Evolutionary conservation across 2,113 vertebrate species (phyloP), one percentile per base, ranked within the genome.

Genomic region (Strix uralensis): DNA sequence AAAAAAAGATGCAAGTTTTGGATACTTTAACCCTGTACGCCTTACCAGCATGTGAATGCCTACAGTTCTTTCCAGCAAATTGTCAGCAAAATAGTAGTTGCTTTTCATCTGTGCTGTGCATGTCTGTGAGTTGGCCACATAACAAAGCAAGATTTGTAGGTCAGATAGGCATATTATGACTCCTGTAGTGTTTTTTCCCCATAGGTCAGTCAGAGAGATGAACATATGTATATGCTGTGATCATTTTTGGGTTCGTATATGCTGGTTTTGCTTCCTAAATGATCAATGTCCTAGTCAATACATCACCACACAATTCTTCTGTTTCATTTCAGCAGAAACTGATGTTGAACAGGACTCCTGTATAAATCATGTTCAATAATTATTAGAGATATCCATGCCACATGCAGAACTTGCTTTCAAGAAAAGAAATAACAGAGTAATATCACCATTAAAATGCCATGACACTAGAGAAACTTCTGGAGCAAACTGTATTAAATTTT

Each of bases 41-140:
- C 22, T 62, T 85, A 86, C 30, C 34, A 84, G 13, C 3, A 17
- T 11, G 18, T 67, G 49, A 59, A 52, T 81, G 44, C 36, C 57
- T 73, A 11, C 30, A 57, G 81, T 82, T 92, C 51, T 85, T 85
- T 62, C 74, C 67, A 94, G 59, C 20, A 95, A 94, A 92, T 52
- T 54, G 80, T 97, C 97, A 97, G 96, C 96, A 97, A 96, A 97
- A 97, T 77, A 70, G 74, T 78, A 58, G 91, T 87, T 95, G 92
- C 77, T n/a, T 93, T 92, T 62, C 67, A 74, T 85, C 40, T 86
- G 51, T 72, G 27, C 66, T 80, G 16, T 84, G 54, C 16, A 21
- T 86, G 79, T 93, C 47, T 0, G 0, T 54, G 54, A 78, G 38
- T 1, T 75, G 84, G 81, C 44, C 34, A 34, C 34, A 7, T 65